Evolutionary conservation across 2,113 vertebrate species (phyloP), one percentile per base, ranked within the genome.

Genomic region (Aleadryas rufinucha): DNA sequence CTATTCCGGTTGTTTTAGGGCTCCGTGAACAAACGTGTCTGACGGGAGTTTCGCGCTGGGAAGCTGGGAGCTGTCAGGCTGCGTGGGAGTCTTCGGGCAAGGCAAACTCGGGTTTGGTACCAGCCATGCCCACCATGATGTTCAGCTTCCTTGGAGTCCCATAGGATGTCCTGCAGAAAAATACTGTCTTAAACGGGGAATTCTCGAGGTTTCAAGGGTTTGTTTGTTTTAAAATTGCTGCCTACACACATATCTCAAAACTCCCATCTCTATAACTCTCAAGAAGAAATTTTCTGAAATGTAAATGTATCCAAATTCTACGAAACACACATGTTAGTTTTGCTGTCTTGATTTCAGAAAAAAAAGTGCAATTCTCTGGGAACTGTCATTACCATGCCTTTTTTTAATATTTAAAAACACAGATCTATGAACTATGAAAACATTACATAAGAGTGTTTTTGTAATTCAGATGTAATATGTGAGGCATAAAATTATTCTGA

Each of bases 401-500:
- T 93, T 53, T 47, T 44, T 33, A 44, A 59, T 52, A 53, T 74
- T 91, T 78, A 66, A 95, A 87, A 92, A 74, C 63, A 70, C 79
- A 74, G 45, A 77, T 88, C 83, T 84, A 16, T 71, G 65, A 65
- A 75, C 80, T 94, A 84, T 66, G 61, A 93, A 96, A 95, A 96
- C 85, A 96, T 95, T 96, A 87, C 60, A 27, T 86, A 81, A 93
- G 64, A 56, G 57, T 31, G 16, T 89, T 97, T 93, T 77, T 84
- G 83, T 78, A 93, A 92, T 68, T 93, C 71, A 35, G 76, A 87
- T 68, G 42, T 60, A 89, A 88, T 84, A 81, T 77, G 41, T 6
- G 5, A 78, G 44, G 68, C 83, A 92, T 84, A 84, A 84, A 89
- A 90, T 90, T 81, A 66, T 81, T 84, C 56, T 24, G 13, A 83